Evolutionary conservation across 2,888 invertebrate species (phyloP).

Genomic region (Raillietiella orientalis): DNA sequence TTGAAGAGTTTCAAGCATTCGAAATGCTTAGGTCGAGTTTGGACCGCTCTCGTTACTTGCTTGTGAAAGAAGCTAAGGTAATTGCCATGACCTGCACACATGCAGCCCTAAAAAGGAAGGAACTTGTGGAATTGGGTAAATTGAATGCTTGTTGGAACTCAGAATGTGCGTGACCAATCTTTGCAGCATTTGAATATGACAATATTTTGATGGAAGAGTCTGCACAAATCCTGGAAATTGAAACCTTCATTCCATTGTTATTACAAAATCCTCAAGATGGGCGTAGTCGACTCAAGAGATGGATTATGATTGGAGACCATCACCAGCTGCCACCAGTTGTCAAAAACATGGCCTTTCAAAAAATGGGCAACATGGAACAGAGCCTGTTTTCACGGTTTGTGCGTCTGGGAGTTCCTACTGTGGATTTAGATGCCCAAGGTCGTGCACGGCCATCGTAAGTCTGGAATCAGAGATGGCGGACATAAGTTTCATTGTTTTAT

Average conservation of each 20-base stretch:
- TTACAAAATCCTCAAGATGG: conserved; percentile 97
- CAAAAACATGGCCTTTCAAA: conserved; percentile 99
- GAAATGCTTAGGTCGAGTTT: conserved; percentile 77
- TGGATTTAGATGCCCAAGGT: conserved; percentile 91
- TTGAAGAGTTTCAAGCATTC: conserved; percentile 94
- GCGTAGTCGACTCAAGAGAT: conserved; percentile 72
- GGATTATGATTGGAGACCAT: conserved; percentile 99
- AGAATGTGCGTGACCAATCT: not conserved
- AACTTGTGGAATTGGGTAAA: conserved; percentile 65
- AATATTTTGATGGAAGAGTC: conserved; percentile 98
- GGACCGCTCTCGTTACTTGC: conserved; percentile 76
- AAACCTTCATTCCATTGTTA: conserved; percentile 90
- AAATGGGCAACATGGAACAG: conserved; percentile 99
- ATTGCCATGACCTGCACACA: conserved; percentile 99
- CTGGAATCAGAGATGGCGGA: not conserved
- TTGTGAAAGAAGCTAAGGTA: conserved; percentile 95
- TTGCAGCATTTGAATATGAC: conserved; percentile 66
- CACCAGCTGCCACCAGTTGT: conserved; percentile 97
- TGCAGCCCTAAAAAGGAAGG: conserved; percentile 81
- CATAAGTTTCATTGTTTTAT: conserved; percentile 6
- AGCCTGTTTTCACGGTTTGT: conserved; percentile 88
- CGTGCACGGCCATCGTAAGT: conserved; percentile 45
- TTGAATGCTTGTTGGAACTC: conserved; percentile 2
- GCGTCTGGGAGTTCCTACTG: conserved; percentile 77
- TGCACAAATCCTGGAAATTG: conserved; percentile 94